phyloP scores from a whole-genome alignment of 2,888 invertebrate genomes.

The Drosophila eohydei region DNA sequence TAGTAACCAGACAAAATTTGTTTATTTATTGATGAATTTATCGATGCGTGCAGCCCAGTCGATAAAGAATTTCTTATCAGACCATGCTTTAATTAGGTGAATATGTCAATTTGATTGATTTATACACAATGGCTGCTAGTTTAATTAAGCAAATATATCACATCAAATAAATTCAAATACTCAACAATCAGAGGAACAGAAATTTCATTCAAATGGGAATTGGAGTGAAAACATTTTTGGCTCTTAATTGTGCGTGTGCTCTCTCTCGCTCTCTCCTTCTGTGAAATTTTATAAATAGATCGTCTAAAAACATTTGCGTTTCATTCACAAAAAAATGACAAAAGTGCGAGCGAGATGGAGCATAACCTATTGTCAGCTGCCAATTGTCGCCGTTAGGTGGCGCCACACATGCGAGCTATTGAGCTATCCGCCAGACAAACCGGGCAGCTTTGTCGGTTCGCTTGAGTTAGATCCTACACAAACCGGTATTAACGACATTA shows the following conservation, averaged over 20 bases:
- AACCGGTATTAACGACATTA: conserved; percentile 53
- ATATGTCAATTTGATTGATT: conserved; percentile 49
- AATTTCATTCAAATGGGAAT: conserved; percentile 48
- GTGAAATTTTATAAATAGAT: conserved; percentile 37
- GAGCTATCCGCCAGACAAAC: neutral
- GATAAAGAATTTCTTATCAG: conserved; percentile 37
- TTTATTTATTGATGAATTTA: conserved; percentile 4
- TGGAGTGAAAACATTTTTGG: conserved; percentile 47
- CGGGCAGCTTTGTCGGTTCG: conserved; percentile 1
- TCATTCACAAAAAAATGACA: conserved; percentile 54
- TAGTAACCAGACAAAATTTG: conserved; percentile 4
- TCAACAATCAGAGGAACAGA: conserved; percentile 7
- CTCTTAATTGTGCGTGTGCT: conserved; percentile 44
- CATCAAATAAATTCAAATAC: conserved; percentile 15
- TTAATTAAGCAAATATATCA: conserved; percentile 21
- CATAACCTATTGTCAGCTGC: neutral
- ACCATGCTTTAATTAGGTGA: conserved; percentile 40
- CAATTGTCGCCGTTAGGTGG: conserved; percentile 37
- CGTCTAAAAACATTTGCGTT: conserved; percentile 19
- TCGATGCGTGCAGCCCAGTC: neutral
- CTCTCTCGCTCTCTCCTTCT: neutral
- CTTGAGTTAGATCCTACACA: conserved; percentile 49
- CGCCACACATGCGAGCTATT: conserved; percentile 18
- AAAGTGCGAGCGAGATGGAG: neutral
- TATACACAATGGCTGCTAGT: conserved; percentile 1